Conservation (phyloP, 2,797 vertebrate genomes). For the Diglossa cyanea region DNA sequence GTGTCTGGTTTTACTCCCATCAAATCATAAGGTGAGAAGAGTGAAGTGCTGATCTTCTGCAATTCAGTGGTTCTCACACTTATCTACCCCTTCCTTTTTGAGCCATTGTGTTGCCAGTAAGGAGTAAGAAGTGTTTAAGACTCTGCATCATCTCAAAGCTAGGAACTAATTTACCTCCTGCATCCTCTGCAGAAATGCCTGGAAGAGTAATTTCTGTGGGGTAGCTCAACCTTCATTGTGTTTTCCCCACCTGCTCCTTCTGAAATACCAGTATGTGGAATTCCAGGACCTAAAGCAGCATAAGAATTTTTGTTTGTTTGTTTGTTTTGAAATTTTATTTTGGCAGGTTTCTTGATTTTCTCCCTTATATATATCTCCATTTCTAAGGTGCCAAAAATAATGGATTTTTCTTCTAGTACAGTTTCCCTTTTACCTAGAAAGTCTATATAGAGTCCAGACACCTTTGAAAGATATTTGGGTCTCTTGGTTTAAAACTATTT, state of each 20-base stretch:
- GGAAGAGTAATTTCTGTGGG: neutral
- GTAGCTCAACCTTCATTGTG: neutral
- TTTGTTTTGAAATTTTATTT: too few relatives aligned
- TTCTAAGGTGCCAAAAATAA: neutral
- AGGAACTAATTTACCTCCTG: neutral
- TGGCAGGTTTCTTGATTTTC: neutral
- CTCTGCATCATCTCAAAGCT: neutral
- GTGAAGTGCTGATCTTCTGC: neutral
- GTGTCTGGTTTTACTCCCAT: neutral
- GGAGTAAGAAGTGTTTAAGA: neutral
- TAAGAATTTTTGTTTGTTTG: neutral
- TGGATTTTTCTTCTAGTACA: neutral
- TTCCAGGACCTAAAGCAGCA: neutral
- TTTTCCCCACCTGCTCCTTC: neutral
- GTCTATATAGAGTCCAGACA: neutral
- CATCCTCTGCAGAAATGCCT: neutral
- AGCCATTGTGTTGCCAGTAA: neutral
- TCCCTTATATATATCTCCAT: neutral
- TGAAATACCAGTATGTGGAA: neutral
- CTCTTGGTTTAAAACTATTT: neutral
- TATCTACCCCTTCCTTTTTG: neutral
- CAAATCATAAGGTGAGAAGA: neutral
- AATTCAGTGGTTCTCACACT: neutral
- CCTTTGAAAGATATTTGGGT: neutral
- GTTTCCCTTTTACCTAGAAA: neutral